phyloP scores from a whole-genome alignment of 2,888 invertebrate genomes.

The Agrochola macilenta region DNA sequence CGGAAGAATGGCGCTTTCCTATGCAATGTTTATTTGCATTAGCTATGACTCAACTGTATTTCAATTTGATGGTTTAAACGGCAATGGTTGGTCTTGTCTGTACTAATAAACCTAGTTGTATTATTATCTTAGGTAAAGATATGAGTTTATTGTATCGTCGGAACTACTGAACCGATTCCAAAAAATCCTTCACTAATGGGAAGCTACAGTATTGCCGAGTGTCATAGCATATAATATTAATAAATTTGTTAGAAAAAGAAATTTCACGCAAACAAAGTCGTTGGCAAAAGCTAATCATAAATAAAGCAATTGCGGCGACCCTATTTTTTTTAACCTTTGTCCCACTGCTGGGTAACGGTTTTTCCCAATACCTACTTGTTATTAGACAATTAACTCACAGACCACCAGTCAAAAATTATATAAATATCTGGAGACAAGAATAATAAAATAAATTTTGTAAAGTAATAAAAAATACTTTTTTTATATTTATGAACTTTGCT shows the following conservation, averaged over 20 bases:
- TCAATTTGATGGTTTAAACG: background rate
- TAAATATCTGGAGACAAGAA: background rate
- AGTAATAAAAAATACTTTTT: too few relatives aligned
- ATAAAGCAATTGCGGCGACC: background rate
- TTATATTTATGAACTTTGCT: background rate
- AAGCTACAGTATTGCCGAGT: background rate
- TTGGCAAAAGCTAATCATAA: background rate
- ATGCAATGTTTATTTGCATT: conserved; percentile 30
- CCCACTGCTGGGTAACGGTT: background rate
- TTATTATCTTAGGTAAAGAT: too few relatives aligned
- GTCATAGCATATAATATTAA: too few relatives aligned
- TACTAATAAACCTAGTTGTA: too few relatives aligned
- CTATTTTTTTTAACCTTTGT: background rate
- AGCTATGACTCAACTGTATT: conserved; percentile 12
- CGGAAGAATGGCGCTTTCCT: conserved; percentile 32
- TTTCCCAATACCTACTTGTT: background rate
- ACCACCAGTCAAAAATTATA: background rate
- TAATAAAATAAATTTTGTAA: background rate
- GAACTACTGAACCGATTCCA: background rate
- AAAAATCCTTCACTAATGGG: background rate
- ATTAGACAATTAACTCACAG: background rate
- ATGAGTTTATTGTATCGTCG: background rate
- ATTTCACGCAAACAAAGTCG: background rate
- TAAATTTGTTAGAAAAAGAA: too few relatives aligned
- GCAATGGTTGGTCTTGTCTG: too few relatives aligned